A percentile compares a stretch with the other conserved stretches of the same genome.
phyloP scores from a whole-genome alignment of 2,888 invertebrate genomes.

The Hemaris fuciformis region DNA sequence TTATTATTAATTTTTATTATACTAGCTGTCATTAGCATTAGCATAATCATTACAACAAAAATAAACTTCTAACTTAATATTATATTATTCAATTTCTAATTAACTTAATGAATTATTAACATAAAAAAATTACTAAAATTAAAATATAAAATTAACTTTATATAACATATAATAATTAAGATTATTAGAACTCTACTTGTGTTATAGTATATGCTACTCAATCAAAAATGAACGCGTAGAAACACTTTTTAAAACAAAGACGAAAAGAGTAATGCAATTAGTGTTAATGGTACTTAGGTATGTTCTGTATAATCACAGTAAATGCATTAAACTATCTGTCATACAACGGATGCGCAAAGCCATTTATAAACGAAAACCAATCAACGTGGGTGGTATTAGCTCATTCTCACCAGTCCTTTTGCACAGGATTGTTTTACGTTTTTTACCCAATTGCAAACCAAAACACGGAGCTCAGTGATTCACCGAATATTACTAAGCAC shows the following conservation, averaged over 20 bases:
- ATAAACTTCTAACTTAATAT: too few species aligned
- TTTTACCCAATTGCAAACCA: background rate
- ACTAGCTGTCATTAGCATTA: too few species aligned
- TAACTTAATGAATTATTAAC: too few species aligned
- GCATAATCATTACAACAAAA: too few species aligned
- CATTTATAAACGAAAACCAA: slow-evolving; percentile 61
- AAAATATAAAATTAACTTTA: too few species aligned
- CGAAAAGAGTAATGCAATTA: background rate
- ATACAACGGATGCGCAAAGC: slow-evolving; percentile 63
- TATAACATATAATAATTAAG: too few species aligned
- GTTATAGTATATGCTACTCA: background rate
- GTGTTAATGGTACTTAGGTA: slow-evolving; percentile 18
- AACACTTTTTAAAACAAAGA: background rate
- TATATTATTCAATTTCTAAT: too few species aligned
- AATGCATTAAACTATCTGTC: slow-evolving; percentile 60
- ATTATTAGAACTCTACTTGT: too few species aligned
- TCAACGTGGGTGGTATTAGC: slow-evolving; percentile 65
- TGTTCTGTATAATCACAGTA: slow-evolving; percentile 43
- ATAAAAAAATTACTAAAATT: too few species aligned
- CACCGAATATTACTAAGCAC: background rate
- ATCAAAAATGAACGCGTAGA: background rate
- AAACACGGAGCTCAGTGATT: background rate
- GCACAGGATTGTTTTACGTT: background rate
- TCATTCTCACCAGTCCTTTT: slow-evolving; percentile 25
- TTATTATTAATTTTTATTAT: too few species aligned